Evolutionary conservation across 2,113 vertebrate species (phyloP).

Genomic region (Sander vitreus): DNA sequence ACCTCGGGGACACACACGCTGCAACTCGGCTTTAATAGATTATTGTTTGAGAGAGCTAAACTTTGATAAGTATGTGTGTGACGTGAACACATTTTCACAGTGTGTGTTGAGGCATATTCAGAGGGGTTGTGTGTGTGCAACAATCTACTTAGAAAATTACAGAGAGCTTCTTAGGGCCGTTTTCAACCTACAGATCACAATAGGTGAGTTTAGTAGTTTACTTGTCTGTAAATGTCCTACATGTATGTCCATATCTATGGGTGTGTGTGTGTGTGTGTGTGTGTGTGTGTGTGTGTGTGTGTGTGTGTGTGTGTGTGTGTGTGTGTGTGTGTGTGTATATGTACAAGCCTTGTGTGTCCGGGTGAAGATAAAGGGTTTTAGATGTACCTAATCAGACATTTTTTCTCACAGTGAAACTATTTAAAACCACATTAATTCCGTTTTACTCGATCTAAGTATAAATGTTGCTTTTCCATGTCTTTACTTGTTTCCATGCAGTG

Average conservation of each 20-base stretch:
- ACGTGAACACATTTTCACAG: not conserved
- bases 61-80: not conserved
- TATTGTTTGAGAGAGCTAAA: not conserved
- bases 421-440: not conserved
- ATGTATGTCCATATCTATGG: not conserved
- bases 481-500: constrained; percentile 35
- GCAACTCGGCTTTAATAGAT: not conserved
- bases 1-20: constrained; percentile 18
- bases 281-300: not conserved
- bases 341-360: not conserved
- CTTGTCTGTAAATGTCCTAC: not conserved
- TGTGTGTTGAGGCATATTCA: not conserved
- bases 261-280: not conserved
- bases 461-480: not conserved
- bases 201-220: not conserved
- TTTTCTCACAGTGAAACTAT: constrained; percentile 6
- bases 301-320: not conserved
- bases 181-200: not conserved
- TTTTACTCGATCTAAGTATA: not conserved
- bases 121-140: not conserved
- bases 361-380: not conserved
- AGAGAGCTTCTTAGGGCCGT: not conserved
- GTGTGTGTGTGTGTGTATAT: not conserved
- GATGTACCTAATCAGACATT: not conserved
- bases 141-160: not conserved